Evolutionary conservation across 2,888 invertebrate genomes (phyloP), one percentile per base, ranked within the genome.

Genomic region (Carcina quercana): DNA sequence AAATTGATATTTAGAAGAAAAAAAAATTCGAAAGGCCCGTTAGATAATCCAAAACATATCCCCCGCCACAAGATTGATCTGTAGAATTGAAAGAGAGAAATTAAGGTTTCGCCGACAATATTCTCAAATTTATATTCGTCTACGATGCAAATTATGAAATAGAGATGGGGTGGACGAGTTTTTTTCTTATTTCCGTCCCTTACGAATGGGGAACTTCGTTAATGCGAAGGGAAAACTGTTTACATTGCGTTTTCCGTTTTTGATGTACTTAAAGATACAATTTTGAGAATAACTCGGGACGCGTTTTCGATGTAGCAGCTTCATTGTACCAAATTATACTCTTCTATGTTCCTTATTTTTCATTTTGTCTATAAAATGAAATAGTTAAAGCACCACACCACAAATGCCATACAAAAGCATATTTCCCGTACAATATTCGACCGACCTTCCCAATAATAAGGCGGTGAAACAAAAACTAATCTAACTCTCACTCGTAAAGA

Each of bases 131-230:
- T 80, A 79, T 79, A 78, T 80, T 70, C 74, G 67, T 74, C 72
- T 71, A 63, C 74, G 61, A 80, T 80, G 80, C 79, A 80, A 80
- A 80, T 80, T 79, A 75, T 79, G 78, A 73, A 75, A 78, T 74
- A 74, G 74, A 78, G 75, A 66, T 63, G 59, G 72, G 72, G 70
- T 52, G 64, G 15, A 5, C 14, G 26, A 8, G 42, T 17, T 13
- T 66, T 51, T 49, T 25, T 66, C 51, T 48, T 66, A 56, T 58
- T 58, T 61, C 59, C 53, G 62, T 59, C 60, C 72, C 73, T 76
- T 76, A 75, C 74, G 71, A 73, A 72, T 57, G 75, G 78, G 78
- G 67, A 66, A 59, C 52, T 68, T 75, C 75, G 72, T 74, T 66
- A 64, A 63, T 63, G 51, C 43, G 48, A 40, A 47, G 52, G 54